A percentile compares a stretch with the other conserved stretches of the same genome.
These are phyloP conservation scores for Maccullochella peelii DNA, from an alignment of 2,113 vertebrate species.

Conservation along the genomic window DNA sequence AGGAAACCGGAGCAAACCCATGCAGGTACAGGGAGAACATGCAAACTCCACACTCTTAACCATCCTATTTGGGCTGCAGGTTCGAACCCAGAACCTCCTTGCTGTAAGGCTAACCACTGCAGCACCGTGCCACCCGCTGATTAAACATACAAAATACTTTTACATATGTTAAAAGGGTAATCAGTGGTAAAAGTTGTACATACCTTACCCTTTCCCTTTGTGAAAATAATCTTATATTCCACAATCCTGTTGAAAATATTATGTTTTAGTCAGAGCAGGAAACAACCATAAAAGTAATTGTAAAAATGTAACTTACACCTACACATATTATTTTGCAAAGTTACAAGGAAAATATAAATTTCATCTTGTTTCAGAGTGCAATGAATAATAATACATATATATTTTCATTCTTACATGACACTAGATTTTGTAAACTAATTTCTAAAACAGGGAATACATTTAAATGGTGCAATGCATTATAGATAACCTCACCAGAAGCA, in stretches of 20 bases:
- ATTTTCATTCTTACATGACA: background rate
- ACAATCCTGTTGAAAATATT: constrained; percentile 49
- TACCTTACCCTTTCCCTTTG: constrained; percentile 34
- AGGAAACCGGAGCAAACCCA: background rate
- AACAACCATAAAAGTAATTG: background rate
- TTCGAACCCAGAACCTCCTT: too few relatives aligned
- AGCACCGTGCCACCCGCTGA: background rate
- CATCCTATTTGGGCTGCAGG: background rate
- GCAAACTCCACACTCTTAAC: too few relatives aligned
- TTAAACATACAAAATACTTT: background rate
- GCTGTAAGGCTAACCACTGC: background rate
- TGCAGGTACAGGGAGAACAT: background rate
- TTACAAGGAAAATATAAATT: background rate
- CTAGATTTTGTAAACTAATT: background rate
- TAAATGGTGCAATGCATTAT: background rate
- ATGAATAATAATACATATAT: background rate
- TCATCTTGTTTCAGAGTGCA: background rate
- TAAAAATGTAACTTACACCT: background rate
- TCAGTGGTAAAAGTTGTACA: background rate
- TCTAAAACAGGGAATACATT: background rate
- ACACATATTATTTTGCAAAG: background rate
- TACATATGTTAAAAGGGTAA: background rate
- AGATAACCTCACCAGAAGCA: constrained; percentile 59
- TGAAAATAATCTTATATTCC: constrained; percentile 36
- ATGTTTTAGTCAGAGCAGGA: background rate